A percentile compares a stretch with the other conserved stretches of the same genome.
Conservation (phyloP, 2,797 vertebrate species). For the Siniperca undulata region DNA sequence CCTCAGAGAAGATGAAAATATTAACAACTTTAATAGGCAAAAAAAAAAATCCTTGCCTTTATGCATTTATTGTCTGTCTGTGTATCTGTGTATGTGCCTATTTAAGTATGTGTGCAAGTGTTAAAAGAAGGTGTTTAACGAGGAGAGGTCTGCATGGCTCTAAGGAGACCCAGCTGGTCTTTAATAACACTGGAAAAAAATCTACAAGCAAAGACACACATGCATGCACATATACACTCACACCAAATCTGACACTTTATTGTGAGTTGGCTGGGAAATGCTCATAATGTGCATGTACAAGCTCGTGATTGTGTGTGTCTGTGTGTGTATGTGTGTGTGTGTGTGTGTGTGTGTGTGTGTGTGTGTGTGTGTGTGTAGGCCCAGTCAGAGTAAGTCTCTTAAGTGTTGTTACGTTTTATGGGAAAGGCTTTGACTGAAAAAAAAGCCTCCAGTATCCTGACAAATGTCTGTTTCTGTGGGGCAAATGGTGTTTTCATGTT, state of each 20-base stretch:
- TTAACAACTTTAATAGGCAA: constrained; percentile 6
- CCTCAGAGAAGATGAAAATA: constrained; percentile 5
- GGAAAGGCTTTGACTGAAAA: constrained; percentile 45
- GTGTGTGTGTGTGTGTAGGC: background rate
- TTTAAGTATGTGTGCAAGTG: constrained; percentile 34
- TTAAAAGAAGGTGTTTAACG: constrained; percentile 72
- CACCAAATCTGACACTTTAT: constrained; percentile 49
- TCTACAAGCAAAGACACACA: constrained; percentile 47
- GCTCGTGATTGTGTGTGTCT: constrained; percentile 10
- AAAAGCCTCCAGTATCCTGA: constrained; percentile 52
- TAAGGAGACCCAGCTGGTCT: constrained; percentile 74
- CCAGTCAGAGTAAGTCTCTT: constrained; percentile 12
- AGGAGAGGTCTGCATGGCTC: constrained; percentile 59
- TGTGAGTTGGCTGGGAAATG: constrained; percentile 44
- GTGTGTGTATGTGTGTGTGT: constrained; percentile 13
- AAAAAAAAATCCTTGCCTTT: constrained; percentile 37
- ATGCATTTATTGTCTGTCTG: constrained; percentile 7
- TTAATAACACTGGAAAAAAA: constrained; percentile 62
- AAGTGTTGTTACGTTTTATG: constrained; percentile 63
- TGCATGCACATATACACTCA: constrained; percentile 1
- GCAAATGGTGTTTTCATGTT: constrained; percentile 76
- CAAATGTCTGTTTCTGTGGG: constrained; percentile 68
- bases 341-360: constrained; percentile 7
- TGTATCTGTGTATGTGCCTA: constrained; percentile 7
- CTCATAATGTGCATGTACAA: constrained; percentile 12